A percentile compares a stretch with the other conserved stretches of the same genome.
phyloP scores from a whole-genome alignment of 2,797 vertebrate genomes.

The Spinus olivaceus region DNA sequence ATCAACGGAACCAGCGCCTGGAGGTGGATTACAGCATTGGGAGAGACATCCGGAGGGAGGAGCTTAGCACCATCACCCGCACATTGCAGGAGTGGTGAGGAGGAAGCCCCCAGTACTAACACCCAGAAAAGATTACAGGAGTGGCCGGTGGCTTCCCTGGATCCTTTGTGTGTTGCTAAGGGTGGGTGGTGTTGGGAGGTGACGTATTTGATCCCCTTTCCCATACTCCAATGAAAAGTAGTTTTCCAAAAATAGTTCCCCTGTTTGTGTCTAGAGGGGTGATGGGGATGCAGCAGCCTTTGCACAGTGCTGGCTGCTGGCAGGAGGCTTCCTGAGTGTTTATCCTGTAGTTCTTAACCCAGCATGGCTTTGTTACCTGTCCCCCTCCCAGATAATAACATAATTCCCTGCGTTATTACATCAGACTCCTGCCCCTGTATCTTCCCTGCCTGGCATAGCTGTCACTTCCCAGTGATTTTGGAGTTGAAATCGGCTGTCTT shows the following conservation, averaged over 20 bases:
- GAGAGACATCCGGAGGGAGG: conserved; percentile 78
- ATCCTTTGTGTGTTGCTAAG: neutral
- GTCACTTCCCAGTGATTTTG: neutral
- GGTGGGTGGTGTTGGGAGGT: neutral
- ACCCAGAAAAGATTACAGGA: neutral
- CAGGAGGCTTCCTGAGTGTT: neutral
- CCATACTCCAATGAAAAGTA: accelerated
- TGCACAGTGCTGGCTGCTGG: neutral
- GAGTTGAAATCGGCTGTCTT: neutral
- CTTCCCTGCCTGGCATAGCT: neutral
- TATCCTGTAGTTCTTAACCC: neutral
- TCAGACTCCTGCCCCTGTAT: neutral
- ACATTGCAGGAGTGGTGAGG: conserved; percentile 82
- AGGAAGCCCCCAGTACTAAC: neutral
- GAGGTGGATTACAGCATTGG: conserved; percentile 82
- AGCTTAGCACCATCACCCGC: conserved; percentile 77
- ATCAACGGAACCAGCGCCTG: conserved; percentile 78
- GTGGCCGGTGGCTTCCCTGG: neutral
- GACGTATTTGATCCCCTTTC: neutral
- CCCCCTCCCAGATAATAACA: neutral
- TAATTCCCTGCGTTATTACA: accelerated
- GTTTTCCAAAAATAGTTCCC: neutral
- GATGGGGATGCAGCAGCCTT: accelerated
- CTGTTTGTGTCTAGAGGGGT: neutral
- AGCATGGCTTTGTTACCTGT: neutral